Evolutionary conservation across 2,888 invertebrate genomes (phyloP).

Genomic region (Pyrochroa serraticornis): DNA sequence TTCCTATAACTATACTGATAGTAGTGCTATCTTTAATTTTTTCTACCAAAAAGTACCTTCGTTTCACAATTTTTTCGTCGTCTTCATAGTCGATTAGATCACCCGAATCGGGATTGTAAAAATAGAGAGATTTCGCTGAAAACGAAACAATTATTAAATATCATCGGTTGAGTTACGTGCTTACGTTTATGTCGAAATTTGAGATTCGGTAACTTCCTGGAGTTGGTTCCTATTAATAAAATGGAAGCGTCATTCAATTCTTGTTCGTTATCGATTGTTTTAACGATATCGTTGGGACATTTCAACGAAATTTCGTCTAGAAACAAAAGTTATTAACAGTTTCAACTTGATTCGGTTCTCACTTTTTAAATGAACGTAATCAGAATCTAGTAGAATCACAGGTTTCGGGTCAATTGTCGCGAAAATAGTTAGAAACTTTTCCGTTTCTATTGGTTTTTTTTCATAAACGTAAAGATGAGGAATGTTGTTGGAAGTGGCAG

Average conservation of each 20-base stretch:
- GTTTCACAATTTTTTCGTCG: constrained; percentile 71
- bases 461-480: constrained; percentile 79
- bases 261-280: constrained; percentile 6
- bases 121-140: constrained; percentile 64
- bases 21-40: constrained; percentile 88
- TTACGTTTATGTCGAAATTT: constrained; percentile 23
- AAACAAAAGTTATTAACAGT: background rate
- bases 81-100: constrained; percentile 49
- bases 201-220: constrained; percentile 20
- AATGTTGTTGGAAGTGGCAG: constrained; percentile 69
- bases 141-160: constrained; percentile 45
- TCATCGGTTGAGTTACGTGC: too few species aligned
- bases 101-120: constrained; percentile 60
- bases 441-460: constrained; percentile 63
- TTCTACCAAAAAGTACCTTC: constrained; percentile 84
- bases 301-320: constrained; percentile 2
- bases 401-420: constrained; percentile 54
- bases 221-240: constrained; percentile 22
- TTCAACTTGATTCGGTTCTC: constrained; percentile 28
- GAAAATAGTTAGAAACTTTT: constrained; percentile 52
- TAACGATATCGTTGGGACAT: background rate
- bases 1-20: constrained; percentile 90
- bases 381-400: constrained; percentile 71
- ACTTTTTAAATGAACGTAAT: constrained; percentile 69
- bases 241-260: constrained; percentile 1